Base-by-base conservation (phyloP, 2,797 vertebrate genomes). In the Psittacula derbiana region DNA sequence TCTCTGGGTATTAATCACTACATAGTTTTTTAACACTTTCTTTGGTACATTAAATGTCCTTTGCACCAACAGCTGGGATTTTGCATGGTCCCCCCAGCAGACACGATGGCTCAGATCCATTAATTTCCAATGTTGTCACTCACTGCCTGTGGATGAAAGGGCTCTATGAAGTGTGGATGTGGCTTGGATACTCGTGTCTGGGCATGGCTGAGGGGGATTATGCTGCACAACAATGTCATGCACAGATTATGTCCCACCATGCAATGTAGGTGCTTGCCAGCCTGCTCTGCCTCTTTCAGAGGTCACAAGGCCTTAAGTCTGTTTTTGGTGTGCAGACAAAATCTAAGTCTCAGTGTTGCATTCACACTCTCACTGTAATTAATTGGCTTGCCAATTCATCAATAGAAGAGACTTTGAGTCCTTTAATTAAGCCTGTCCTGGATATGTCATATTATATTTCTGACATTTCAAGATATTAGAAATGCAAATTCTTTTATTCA, bases 1-100 rank as follows among this genome's bases (percentile, higher is more conserved):
- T 24, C 31, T 16, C 15, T 0, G 0, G 8, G 16, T 46, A 65
- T 27, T 1, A 0, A 40, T 20, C 38, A 20, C 46, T n/a, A 18
- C 4, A 0, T 2, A 27, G 7, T 12, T 65, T 64, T 49, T 55
- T 20, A 73, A 58, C 12, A 27, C 25, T 55, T 73, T 30, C 10
- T 41, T 13, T 16, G 7, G 8, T 47, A 17, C 57, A 67, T 85
- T 46, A 10, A 3, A 1, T 6, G 23, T 31, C 38, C 27, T 17
- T 55, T 61, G 36, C 16, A 36, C 44, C 44, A 6, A 1, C 36
- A 24, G 19, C 20, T 24, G 41, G 33, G 66, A 43, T 74, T 91
- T 85, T 25, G 12, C n/a, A 18, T 1, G 1, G 23, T 9, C 12
- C 7, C 5, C 7, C 23, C 8, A 1, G 20, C 31, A 75, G 49